phyloP scores from a whole-genome alignment of 2,888 invertebrate genomes.

The Epistrophe eligans region DNA sequence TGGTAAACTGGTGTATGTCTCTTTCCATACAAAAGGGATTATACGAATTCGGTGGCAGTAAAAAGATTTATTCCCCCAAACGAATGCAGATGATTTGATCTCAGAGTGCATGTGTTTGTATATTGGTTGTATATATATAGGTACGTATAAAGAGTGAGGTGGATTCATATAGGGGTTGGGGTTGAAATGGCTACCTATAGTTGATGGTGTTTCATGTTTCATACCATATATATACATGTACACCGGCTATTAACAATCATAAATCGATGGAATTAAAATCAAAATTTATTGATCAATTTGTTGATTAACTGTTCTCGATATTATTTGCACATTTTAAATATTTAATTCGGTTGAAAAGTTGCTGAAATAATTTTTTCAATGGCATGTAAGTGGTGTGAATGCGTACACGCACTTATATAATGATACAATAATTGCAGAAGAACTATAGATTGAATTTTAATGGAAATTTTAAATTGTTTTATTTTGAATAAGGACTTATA shows the following conservation, averaged over 20 bases:
- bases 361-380: conserved; percentile 23
- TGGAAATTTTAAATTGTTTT: too few relatives aligned
- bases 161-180: not conserved
- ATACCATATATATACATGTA: not conserved
- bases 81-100: conserved; percentile 76
- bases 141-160: not conserved
- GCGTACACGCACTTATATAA: not conserved
- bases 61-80: conserved; percentile 70
- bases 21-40: conserved; percentile 69
- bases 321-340: conserved; percentile 68
- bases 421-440: not conserved
- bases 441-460: not conserved
- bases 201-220: conserved; percentile 7
- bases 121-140: too few relatives aligned
- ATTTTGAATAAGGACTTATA: too few relatives aligned
- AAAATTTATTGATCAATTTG: conserved; percentile 76
- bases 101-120: conserved; percentile 16
- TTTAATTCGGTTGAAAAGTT: conserved; percentile 63
- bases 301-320: conserved; percentile 72
- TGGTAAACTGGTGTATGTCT: conserved; percentile 11
- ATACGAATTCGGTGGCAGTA: conserved; percentile 69
- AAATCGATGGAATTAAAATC: conserved; percentile 76
- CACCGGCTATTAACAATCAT: conserved; percentile 74
- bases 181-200: not conserved
- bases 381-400: not conserved